Base-by-base conservation (phyloP, 2,797 vertebrate genomes). In the Lacerta bilineata region DNA sequence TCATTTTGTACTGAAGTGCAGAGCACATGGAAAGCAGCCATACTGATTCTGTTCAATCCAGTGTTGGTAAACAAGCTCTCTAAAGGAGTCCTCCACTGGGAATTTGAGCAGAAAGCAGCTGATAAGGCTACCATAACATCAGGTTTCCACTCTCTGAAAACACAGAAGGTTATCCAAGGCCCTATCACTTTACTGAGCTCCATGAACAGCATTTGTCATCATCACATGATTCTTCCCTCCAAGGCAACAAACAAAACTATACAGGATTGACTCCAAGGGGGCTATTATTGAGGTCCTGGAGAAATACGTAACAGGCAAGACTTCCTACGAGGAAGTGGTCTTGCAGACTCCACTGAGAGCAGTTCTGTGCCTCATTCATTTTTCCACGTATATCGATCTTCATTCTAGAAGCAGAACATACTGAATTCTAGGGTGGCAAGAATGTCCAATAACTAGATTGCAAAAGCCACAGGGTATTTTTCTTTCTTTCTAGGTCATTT, bases 101-200 rank as follows among this genome's bases (percentile, higher is more conserved):
- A 74, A 61, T 15, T 1, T 71, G 20, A 84, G 46, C 25, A 91
- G n/a, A 41, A 43, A 87, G 69, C 9, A 78, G 43, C 82, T 1
- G 6, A 50, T 39, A 91, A 89, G 66, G 78, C 74, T 39, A 59
- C 1, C 0, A 43, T 66, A 80, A 77, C 91, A 41, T 76, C 83
- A 68, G 84, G 46, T 81, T 93, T 72, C 6, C 55, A 89, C 55
- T 25, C 33, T 85, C 9, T 0, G 59, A 92, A 86, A 89, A 80
- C n/a, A 71, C 1, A 89, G 77, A 10, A 80, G 25, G 39, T 74
- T 92, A 91, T 72, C 91, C 83, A 87, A 27, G 27, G 5, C 6
- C 61, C n/a, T 75, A 84, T 84, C 85, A 79, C 2, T 92, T 93
- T 86, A 84, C 79, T 50, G 4, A 36, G 5, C 80, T 85, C 9